Conservation (phyloP, 2,888 invertebrate genomes). For the Thecophora atra region DNA sequence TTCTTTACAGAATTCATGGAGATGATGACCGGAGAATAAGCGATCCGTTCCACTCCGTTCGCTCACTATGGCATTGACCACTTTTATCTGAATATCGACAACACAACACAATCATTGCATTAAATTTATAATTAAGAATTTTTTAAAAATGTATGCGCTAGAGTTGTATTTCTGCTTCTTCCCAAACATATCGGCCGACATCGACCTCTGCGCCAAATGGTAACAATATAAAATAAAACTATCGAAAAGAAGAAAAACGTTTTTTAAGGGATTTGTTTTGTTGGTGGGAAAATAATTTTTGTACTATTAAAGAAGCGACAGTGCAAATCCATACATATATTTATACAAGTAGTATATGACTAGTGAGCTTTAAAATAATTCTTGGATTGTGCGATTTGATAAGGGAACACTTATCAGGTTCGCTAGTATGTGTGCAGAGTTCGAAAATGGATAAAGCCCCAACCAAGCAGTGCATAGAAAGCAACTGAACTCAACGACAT, state of each 20-base stretch:
- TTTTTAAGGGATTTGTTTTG: neutral
- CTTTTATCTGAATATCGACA: constrained; percentile 5
- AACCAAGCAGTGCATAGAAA: too few relatives aligned
- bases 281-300: too few relatives aligned
- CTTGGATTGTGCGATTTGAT: too few relatives aligned
- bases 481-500: too few relatives aligned
- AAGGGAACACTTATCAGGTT: too few relatives aligned
- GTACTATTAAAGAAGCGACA: too few relatives aligned
- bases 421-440: too few relatives aligned
- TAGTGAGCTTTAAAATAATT: too few relatives aligned
- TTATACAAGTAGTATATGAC: too few relatives aligned
- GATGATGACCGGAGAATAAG: constrained; percentile 94
- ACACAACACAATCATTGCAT: neutral
- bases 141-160: neutral
- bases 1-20: constrained; percentile 90
- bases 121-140: constrained; percentile 28
- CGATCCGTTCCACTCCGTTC: neutral
- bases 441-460: too few relatives aligned
- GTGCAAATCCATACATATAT: too few relatives aligned
- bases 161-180: neutral
- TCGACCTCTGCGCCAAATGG: constrained; percentile 6
- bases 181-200: neutral
- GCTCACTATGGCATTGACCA: neutral
- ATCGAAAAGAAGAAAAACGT: neutral
- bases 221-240: constrained; percentile 19